Base-by-base conservation (phyloP, 1,140 invertebrate species). In the Wasmannia auropunctata region DNA sequence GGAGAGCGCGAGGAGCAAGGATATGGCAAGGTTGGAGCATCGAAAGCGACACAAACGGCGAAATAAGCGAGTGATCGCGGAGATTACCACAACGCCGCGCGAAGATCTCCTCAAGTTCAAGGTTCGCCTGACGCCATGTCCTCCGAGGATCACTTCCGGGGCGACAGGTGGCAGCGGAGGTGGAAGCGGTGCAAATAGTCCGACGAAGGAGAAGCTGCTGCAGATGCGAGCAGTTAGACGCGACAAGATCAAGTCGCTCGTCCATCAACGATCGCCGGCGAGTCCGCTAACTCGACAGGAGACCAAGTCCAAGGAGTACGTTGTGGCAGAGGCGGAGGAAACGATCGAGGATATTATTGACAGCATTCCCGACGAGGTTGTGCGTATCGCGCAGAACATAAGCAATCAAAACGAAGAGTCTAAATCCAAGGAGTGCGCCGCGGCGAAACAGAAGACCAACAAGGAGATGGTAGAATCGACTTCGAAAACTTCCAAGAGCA, bases 51-150 rank as follows among this genome's bases (percentile, higher is more conserved):
- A 88, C 58, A 94, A 92, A 46, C 93, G 94, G 25, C 90, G 93
- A 8, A 95, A 94, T 54, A 95, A 95, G 34, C 91, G 94, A 0
- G 92, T 95, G 2, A 95, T 95, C 7, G 94, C 94, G 2, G 94
- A 95, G 37, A 95, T 95, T 22, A 95, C 94, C 0, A 94, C 94
- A 0, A 94, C 91, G 5, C 94, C 94, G 7, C 80, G 92, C 7
- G 94, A 95, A 40, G 94, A 94, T 76, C 69, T 95, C 37, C 46
- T 95, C 0, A 95, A 95, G 54, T 37, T 95, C 8, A 95, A 95
- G 63, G 92, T 95, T 0, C 87, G 94, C 2, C 69, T 95, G 43
- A 95, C 94, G 0, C 93, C 94, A 0, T 92, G 93, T 76, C 94
- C 94, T 2, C 92, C 94, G 14, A 86, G 94, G 8, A 87, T 92